Conservation (phyloP, 2,797 vertebrate genomes). For the Pantherophis vulpinus region DNA sequence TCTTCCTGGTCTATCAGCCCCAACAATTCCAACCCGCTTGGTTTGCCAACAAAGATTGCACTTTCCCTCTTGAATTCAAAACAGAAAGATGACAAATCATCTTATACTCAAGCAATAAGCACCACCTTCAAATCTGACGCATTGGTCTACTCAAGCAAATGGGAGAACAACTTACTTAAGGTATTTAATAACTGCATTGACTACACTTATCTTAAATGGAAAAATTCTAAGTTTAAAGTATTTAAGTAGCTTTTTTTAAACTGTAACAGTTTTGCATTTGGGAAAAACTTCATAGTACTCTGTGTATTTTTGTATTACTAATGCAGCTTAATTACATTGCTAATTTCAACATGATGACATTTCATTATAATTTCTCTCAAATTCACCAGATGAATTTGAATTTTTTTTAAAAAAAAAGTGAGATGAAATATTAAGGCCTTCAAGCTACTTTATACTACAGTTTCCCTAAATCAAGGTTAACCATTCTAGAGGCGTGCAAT, state of each 20-base stretch:
- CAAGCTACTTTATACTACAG: background rate
- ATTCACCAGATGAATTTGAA: background rate
- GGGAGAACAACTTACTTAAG: slow-evolving; percentile 88
- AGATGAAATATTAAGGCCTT: background rate
- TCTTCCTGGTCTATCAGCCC: slow-evolving; percentile 84
- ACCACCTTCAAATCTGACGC: slow-evolving; percentile 85
- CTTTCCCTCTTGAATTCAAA: slow-evolving; percentile 96
- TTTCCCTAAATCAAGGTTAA: background rate
- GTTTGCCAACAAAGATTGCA: slow-evolving; percentile 91
- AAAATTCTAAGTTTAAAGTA: background rate
- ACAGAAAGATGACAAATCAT: slow-evolving; percentile 87
- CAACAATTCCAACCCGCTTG: slow-evolving; percentile 89
- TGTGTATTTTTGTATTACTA: background rate
- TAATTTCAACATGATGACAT: slow-evolving; percentile 4
- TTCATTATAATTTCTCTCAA: background rate
- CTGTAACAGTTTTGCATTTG: slow-evolving; percentile 28
- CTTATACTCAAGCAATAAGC: slow-evolving; percentile 89
- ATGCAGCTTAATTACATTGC: background rate
- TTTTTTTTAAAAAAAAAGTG: background rate
- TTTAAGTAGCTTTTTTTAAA: background rate
- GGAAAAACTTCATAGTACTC: background rate
- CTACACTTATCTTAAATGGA: background rate
- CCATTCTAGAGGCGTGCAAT: background rate
- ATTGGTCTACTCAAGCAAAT: slow-evolving; percentile 91
- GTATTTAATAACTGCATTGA: slow-evolving; percentile 68